Percentiles rank a stretch among this genome's conserved stretches.
phyloP scores from a whole-genome alignment of 2,888 invertebrate genomes.

The Epistrophella euchroma region DNA sequence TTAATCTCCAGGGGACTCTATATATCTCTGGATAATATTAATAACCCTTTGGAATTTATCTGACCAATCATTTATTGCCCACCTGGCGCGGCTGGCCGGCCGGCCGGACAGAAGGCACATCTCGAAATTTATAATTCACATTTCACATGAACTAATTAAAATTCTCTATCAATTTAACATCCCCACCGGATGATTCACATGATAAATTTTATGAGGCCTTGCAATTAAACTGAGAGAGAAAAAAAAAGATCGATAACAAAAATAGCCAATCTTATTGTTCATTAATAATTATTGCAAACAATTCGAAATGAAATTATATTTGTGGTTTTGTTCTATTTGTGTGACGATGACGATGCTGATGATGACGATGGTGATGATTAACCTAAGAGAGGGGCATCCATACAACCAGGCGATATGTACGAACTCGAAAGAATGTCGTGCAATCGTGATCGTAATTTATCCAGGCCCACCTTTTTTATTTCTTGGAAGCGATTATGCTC shows the following conservation, averaged over 20 bases:
- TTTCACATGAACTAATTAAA: conserved; percentile 62
- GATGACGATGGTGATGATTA: conserved; percentile 54
- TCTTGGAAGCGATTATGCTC: conserved; percentile 49
- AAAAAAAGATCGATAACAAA: conserved; percentile 21
- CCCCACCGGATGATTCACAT: conserved; percentile 57
- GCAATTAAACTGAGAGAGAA: conserved; percentile 50
- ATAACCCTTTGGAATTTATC: conserved; percentile 30
- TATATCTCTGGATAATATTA: background rate
- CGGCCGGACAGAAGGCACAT: conserved; percentile 1
- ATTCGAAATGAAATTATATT: conserved; percentile 64
- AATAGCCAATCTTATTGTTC: conserved; percentile 39
- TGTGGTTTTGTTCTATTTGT: conserved; percentile 27
- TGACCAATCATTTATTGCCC: conserved; percentile 25
- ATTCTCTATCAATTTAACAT: conserved; percentile 46
- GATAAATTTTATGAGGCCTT: conserved; percentile 10
- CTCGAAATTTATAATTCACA: conserved; percentile 36
- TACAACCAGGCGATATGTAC: background rate
- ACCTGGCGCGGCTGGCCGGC: conserved; percentile 4
- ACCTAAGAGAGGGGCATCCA: conserved; percentile 21
- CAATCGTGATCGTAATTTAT: conserved; percentile 72
- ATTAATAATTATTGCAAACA: conserved; percentile 68
- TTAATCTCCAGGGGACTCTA: too few relatives aligned
- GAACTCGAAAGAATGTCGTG: conserved; percentile 64
- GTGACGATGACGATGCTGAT: conserved; percentile 14
- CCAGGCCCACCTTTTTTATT: conserved; percentile 53